Evolutionary conservation across 2,797 vertebrate species (phyloP), one percentile per base, ranked within the genome.

Genomic region (Rhynchonycteris naso): DNA sequence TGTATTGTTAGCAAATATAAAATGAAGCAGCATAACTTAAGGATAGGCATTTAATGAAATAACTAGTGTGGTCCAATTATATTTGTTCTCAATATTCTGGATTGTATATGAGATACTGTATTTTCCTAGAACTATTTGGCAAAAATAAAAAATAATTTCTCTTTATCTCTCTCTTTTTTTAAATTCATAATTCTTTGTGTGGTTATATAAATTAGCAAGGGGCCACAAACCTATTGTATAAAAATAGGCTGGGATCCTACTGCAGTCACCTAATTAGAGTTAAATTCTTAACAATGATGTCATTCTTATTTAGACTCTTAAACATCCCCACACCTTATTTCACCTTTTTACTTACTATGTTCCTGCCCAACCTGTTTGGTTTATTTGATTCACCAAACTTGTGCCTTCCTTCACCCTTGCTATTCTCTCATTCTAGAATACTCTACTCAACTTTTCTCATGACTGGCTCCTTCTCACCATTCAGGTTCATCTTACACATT

Each of bases 81-180:
- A 52, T 92, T 66, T 92, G 14, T 91, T 95, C 38, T 94, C 14
- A 54, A 68, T 35, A 56, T 68, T 72, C 50, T 89, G 76, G 43
- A 66, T 93, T 79, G 81, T n/a, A 43, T 82, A 81, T 38, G n/a
- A 78, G 72, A 93, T 80, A 66, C 26, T 97, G 22, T 94, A 79
- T 97, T 95, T 94, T 90, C 89, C 63, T 1, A 88, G 76, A 96
- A 85, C 75, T 93, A 22, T 54, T 88, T 91, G 4, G 13, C 4
- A 95, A 88, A 88, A 97, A 83, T 95, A 66, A 97, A 97, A 95
- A 96, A 1, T 14, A 56, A 66, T 91, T 86, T 90, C 50, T 74
- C 30, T 8, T 91, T 68, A 13, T 0, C 4, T 4, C 0, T 18
- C 79, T 90, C 65, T 86, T 81, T 52, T 95, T 74, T 88, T 26